These are phyloP conservation scores for Geotrypetes seraphini DNA, from an alignment of 2,797 vertebrate species.

Conservation along the genomic window DNA sequence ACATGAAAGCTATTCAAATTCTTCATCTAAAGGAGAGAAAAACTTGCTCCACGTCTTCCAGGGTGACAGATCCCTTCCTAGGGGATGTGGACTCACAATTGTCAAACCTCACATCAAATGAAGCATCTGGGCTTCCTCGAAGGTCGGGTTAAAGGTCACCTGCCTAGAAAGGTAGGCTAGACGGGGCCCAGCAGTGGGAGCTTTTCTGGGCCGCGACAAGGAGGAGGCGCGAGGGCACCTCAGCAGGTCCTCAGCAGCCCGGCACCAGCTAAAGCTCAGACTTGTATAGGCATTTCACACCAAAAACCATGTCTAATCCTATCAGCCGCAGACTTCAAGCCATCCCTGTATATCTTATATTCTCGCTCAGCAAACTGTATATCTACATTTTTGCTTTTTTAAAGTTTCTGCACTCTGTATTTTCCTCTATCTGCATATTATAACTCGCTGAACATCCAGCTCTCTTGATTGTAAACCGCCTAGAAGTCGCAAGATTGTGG, in stretches of 20 bases:
- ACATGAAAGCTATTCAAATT: slow-evolving; percentile 26
- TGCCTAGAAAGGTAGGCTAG: slow-evolving; percentile 23
- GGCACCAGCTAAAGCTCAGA: slow-evolving; percentile 45
- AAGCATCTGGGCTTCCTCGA: slow-evolving; percentile 39
- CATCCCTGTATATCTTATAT: too few species aligned
- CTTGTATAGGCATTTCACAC: slow-evolving; percentile 49
- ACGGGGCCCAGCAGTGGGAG: slow-evolving; percentile 28
- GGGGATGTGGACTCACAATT: slow-evolving; percentile 29
- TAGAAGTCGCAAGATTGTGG: too few species aligned
- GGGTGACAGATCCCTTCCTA: slow-evolving; percentile 25
- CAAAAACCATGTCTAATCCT: slow-evolving; percentile 70
- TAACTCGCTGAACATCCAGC: too few species aligned
- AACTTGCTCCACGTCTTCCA: slow-evolving; percentile 23
- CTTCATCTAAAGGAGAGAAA: too few species aligned
- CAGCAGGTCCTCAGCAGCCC: slow-evolving; percentile 42
- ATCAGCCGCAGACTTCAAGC: slow-evolving; percentile 55
- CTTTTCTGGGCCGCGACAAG: slow-evolving; percentile 28
- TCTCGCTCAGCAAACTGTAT: too few species aligned
- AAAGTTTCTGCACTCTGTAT: too few species aligned
- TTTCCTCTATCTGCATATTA: too few species aligned
- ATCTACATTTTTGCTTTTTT: too few species aligned
- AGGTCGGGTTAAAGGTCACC: slow-evolving; percentile 30
- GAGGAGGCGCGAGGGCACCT: slow-evolving; percentile 36
- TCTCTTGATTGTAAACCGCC: too few species aligned
- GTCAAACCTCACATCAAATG: slow-evolving; percentile 30